These are phyloP conservation scores for Drosophila orena DNA, from an alignment of 1,140 invertebrate genomes.

Conservation along the genomic window DNA sequence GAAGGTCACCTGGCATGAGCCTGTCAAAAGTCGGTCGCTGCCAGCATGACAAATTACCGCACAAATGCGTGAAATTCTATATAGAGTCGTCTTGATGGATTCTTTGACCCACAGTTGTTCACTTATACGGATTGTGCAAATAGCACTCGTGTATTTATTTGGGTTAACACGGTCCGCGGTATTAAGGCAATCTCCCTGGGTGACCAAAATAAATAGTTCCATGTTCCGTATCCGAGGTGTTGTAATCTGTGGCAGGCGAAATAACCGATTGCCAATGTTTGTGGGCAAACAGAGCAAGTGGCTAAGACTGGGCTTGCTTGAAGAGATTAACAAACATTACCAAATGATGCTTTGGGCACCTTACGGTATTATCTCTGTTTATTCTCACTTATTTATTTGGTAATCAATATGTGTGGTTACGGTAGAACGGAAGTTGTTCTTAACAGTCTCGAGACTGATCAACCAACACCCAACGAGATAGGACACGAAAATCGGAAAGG, in stretches of 20 bases:
- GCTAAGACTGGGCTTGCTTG: conserved; percentile 13
- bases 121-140: conserved; percentile 49
- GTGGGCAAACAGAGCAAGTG: conserved; percentile 68
- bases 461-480: conserved; percentile 4
- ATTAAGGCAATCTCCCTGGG: conserved; percentile 37
- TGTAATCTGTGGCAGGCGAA: conserved; percentile 66
- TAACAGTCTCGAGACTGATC: conserved; percentile 20
- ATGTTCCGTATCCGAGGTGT: conserved; percentile 46
- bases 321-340: conserved; percentile 55
- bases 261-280: conserved; percentile 62
- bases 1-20: conserved; percentile 66
- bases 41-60: conserved; percentile 68
- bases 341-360: conserved; percentile 18
- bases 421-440: conserved; percentile 59
- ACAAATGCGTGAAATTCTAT: conserved; percentile 79
- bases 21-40: conserved; percentile 60
- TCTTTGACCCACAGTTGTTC: conserved; percentile 14
- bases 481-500: neutral
- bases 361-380: conserved; percentile 5
- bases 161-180: conserved; percentile 62
- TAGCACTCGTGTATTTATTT: conserved; percentile 52
- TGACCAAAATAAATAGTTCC: conserved; percentile 75
- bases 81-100: conserved; percentile 44
- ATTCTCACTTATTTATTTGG: conserved; percentile 56
- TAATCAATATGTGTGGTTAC: conserved; percentile 63